Conservation (phyloP, 2,888 invertebrate species). For the Eupithecia subfuscata region DNA sequence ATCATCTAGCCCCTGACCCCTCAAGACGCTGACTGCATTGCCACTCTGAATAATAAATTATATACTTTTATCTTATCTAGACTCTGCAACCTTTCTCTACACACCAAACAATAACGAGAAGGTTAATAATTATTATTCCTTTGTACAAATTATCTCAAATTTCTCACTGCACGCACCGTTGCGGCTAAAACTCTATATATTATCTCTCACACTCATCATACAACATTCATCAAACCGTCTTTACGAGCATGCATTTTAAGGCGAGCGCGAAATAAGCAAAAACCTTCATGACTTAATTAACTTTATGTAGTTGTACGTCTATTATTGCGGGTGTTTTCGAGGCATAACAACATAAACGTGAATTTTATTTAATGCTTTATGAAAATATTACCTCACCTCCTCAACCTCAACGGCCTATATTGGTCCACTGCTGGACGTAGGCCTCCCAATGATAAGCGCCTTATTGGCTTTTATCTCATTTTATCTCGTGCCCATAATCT, state of each 20-base stretch:
- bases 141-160: not conserved
- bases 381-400: not conserved
- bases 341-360: not conserved
- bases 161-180: not conserved
- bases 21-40: no score
- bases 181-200: not conserved
- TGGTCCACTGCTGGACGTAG: no score
- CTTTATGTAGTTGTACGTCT: not conserved
- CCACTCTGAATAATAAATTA: no score
- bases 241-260: slow-evolving; percentile 19
- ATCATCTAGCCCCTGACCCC: no score
- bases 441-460: no score
- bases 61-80: no score
- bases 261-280: slow-evolving; percentile 29
- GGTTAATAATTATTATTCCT: not conserved
- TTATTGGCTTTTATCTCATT: no score
- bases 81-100: no score
- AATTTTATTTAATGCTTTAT: not conserved
- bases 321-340: not conserved
- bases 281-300: slow-evolving; percentile 34
- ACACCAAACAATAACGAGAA: not conserved
- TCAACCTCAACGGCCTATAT: no score
- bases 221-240: not conserved
- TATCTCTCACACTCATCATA: not conserved
- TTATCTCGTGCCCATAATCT: no score